Percentiles rank a stretch among this genome's conserved stretches.
These are phyloP conservation scores for Ceyx cyanopectus DNA, from an alignment of 2,113 vertebrate species.

Conservation along the genomic window DNA sequence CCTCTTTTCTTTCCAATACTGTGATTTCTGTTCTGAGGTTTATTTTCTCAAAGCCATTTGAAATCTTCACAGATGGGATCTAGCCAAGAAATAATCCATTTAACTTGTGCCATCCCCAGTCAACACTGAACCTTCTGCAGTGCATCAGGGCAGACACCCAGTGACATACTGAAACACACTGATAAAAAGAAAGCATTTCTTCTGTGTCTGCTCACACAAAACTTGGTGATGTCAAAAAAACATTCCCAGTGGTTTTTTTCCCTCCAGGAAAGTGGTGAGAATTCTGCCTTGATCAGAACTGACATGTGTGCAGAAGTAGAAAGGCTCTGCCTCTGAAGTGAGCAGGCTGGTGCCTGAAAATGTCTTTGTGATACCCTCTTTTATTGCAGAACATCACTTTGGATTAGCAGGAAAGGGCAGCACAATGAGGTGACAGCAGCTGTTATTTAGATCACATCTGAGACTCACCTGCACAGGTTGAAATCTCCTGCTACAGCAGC, in stretches of 20 bases:
- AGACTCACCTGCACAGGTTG: background rate
- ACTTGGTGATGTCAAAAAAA: background rate
- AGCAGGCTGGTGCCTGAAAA: background rate
- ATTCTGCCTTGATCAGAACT: background rate
- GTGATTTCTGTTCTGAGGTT: background rate
- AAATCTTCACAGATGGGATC: background rate
- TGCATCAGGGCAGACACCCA: background rate
- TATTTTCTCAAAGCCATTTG: background rate
- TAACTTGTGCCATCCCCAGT: background rate
- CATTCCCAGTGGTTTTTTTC: background rate
- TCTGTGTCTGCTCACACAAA: conserved; percentile 8
- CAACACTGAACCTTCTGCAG: background rate
- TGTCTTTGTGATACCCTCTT: background rate
- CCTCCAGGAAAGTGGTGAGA: background rate
- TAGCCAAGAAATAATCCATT: background rate
- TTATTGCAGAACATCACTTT: background rate
- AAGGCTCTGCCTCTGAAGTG: background rate
- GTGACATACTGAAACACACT: background rate
- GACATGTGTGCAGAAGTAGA: background rate
- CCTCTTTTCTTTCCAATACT: no score
- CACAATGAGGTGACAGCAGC: background rate
- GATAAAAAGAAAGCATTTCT: background rate
- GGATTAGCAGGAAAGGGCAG: background rate
- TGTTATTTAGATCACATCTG: background rate
- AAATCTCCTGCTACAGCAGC: background rate